Conservation (phyloP, 2,113 vertebrate genomes). For the Prionailurus viverrinus region DNA sequence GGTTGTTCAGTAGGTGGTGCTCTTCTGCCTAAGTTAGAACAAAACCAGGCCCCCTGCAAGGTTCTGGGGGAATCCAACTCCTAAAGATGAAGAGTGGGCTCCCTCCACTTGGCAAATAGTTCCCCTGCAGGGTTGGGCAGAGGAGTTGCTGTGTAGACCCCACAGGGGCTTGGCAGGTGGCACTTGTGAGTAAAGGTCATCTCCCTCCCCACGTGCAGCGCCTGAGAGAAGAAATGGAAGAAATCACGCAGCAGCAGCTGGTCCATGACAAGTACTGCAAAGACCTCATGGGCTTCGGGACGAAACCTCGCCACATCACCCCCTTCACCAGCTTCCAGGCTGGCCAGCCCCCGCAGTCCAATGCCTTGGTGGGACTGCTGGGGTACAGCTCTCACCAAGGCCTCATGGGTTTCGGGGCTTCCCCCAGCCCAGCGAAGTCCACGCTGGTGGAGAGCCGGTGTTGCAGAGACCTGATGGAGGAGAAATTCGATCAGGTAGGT, state of each 20-base stretch:
- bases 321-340: constrained; percentile 99
- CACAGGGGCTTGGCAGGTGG: too few species aligned
- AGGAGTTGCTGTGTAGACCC: too few species aligned
- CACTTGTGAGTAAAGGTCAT: background rate
- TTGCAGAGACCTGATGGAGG: constrained; percentile 98
- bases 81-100: background rate
- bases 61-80: background rate
- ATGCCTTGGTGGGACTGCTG: constrained; percentile 95
- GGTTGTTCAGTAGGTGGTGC: background rate
- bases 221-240: constrained; percentile 99
- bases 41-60: background rate
- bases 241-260: constrained; percentile 98
- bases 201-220: constrained; percentile 86
- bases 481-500: constrained; percentile 96
- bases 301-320: constrained; percentile 98
- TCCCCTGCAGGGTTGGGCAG: background rate
- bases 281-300: constrained; percentile 96
- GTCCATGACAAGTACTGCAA: constrained; percentile 99
- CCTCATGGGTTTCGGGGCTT: constrained; percentile 94
- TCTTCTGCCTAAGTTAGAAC: background rate
- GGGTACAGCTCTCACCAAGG: constrained; percentile 96
- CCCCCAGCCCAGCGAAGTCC: constrained; percentile 93
- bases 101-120: background rate
- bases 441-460: constrained; percentile 97
- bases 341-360: constrained; percentile 96